These are phyloP conservation scores for Osmoderma eremita DNA, from an alignment of 2,888 invertebrate genomes.

Conservation along the genomic window DNA sequence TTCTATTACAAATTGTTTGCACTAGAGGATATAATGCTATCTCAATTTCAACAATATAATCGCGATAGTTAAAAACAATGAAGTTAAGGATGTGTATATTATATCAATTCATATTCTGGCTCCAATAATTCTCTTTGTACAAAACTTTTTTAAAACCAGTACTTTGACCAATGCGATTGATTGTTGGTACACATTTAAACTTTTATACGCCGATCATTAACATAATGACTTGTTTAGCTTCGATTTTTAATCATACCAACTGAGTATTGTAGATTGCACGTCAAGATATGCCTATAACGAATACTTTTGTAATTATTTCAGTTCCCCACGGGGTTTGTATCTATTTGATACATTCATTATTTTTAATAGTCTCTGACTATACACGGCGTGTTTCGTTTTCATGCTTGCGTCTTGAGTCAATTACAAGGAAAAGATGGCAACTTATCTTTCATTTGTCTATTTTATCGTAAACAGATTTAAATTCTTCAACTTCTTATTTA, in stretches of 20 bases:
- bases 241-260: slow-evolving; percentile 40
- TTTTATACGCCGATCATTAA: slow-evolving; percentile 18
- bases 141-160: background rate
- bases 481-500: too few relatives aligned
- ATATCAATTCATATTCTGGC: too few relatives aligned
- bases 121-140: too few relatives aligned
- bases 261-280: slow-evolving; percentile 49
- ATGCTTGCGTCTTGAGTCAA: too few relatives aligned
- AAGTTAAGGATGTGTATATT: too few relatives aligned
- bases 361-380: slow-evolving; percentile 28
- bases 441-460: too few relatives aligned
- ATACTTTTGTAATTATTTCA: slow-evolving; percentile 41
- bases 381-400: slow-evolving; percentile 17
- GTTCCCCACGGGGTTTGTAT: slow-evolving; percentile 21
- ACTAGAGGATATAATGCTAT: too few relatives aligned
- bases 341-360: slow-evolving; percentile 32
- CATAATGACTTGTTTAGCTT: slow-evolving; percentile 39
- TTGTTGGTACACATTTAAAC: slow-evolving; percentile 5
- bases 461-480: too few relatives aligned
- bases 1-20: too few relatives aligned
- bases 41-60: too few relatives aligned
- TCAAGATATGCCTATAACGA: slow-evolving; percentile 48
- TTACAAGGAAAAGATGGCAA: too few relatives aligned
- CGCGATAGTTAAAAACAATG: too few relatives aligned
- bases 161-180: slow-evolving; percentile 2